These are phyloP conservation scores for Hycleus cichorii DNA, from an alignment of 1,140 invertebrate species.

Conservation along the genomic window DNA sequence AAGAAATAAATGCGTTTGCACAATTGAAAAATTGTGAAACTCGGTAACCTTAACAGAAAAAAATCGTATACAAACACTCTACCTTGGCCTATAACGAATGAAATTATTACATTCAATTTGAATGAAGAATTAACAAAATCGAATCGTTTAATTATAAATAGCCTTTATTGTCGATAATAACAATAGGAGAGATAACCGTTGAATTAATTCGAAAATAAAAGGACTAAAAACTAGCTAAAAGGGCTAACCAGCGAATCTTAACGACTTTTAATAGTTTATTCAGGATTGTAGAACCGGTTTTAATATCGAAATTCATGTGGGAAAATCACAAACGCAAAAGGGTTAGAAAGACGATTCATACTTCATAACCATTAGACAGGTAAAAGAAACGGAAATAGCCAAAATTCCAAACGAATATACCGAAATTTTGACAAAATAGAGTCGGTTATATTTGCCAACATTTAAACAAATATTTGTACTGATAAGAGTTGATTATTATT, in stretches of 20 bases:
- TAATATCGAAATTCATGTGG: slow-evolving; percentile 11
- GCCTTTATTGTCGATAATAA: too few relatives aligned
- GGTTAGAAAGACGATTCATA: slow-evolving; percentile 2
- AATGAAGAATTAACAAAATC: too few relatives aligned
- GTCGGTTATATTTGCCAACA: too few relatives aligned
- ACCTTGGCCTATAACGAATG: slow-evolving; percentile 9
- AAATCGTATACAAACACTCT: not conserved
- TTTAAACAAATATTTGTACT: too few relatives aligned
- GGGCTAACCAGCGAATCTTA: not conserved
- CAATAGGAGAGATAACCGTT: too few relatives aligned
- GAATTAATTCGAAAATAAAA: too few relatives aligned
- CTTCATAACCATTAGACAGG: slow-evolving; percentile 5
- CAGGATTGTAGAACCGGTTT: slow-evolving; percentile 14
- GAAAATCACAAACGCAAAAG: slow-evolving; percentile 9
- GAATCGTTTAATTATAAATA: too few relatives aligned
- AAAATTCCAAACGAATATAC: not conserved
- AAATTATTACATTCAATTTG: not conserved
- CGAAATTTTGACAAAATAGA: too few relatives aligned
- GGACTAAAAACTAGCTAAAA: too few relatives aligned
- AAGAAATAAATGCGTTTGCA: too few relatives aligned
- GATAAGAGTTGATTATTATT: too few relatives aligned
- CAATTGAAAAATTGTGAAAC: not conserved
- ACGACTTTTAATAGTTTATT: slow-evolving; percentile 10
- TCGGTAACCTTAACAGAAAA: not conserved
- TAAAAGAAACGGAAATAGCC: not conserved